Conservation (phyloP, 2,113 vertebrate species). For the Edolisoma coerulescens region DNA sequence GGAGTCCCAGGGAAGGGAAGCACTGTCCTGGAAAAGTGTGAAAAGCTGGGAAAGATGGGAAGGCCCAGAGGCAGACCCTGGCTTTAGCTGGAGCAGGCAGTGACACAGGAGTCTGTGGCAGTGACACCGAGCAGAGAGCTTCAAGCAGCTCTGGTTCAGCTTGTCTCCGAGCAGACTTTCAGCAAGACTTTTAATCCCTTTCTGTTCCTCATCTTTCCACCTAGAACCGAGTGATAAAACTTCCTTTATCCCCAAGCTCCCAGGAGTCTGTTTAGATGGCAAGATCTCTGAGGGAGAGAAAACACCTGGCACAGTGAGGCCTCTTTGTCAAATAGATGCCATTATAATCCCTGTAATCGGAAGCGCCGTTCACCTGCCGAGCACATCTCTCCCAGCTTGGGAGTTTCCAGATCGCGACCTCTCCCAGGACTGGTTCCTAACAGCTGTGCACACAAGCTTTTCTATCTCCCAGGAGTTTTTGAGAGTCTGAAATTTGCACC, state of each 20-base stretch:
- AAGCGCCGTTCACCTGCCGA: not conserved
- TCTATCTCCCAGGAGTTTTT: not conserved
- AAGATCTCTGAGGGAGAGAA: not conserved
- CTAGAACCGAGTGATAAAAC: not conserved
- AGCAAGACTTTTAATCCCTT: not conserved
- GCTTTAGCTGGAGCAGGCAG: not conserved
- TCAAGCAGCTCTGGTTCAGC: not conserved
- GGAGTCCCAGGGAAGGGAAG: not conserved
- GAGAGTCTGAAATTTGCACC: not conserved
- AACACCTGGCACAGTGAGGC: constrained; percentile 6
- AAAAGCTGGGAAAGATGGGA: not conserved
- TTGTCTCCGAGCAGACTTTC: not conserved
- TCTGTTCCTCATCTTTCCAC: not conserved
- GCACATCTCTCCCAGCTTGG: not conserved
- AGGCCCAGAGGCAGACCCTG: not conserved
- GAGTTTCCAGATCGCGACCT: not conserved
- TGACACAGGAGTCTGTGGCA: not conserved
- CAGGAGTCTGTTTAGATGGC: not conserved
- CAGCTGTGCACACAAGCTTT: not conserved
- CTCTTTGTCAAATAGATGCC: not conserved
- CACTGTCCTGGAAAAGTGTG: not conserved
- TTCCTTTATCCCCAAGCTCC: not conserved
- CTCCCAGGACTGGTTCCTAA: not conserved
- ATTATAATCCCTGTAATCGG: not conserved
- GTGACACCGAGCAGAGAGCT: not conserved